Percentiles rank a stretch among this genome's conserved stretches.
Conservation (phyloP, 2,113 vertebrate genomes). For the Lepisosteus oculatus region DNA sequence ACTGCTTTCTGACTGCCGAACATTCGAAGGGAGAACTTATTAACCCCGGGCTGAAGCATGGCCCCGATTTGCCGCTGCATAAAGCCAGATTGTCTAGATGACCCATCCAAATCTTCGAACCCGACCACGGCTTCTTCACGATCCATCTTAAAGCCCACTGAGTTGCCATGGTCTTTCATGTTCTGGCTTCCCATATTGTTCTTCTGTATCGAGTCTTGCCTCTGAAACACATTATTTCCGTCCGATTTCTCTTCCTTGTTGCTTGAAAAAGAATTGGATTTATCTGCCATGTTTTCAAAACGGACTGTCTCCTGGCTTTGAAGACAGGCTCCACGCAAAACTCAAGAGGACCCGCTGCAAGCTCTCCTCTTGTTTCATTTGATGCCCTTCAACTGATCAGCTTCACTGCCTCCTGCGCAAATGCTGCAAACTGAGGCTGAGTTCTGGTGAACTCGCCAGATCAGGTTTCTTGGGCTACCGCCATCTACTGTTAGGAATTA, state of each 20-base stretch:
- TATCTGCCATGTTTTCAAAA: slow-evolving; percentile 79
- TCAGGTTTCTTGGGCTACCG: slow-evolving; percentile 71
- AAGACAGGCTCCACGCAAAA: slow-evolving; percentile 52
- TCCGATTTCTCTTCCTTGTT: slow-evolving; percentile 82
- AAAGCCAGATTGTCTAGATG: slow-evolving; percentile 80
- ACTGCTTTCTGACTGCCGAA: slow-evolving; percentile 98
- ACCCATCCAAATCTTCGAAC: slow-evolving; percentile 80
- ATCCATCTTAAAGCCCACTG: slow-evolving; percentile 89
- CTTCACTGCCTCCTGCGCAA: slow-evolving; percentile 56
- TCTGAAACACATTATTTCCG: slow-evolving; percentile 73
- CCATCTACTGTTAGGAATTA: slow-evolving; percentile 66
- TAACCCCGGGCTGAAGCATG: slow-evolving; percentile 96
- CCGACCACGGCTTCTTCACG: slow-evolving; percentile 80
- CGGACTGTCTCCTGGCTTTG: slow-evolving; percentile 49
- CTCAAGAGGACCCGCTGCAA: slow-evolving; percentile 54
- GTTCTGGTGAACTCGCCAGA: slow-evolving; percentile 56
- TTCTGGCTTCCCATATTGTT: slow-evolving; percentile 69
- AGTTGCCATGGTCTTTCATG: slow-evolving; percentile 89
- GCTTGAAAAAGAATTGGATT: slow-evolving; percentile 82
- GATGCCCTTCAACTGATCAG: slow-evolving; percentile 68
- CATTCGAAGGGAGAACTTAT: slow-evolving; percentile 98
- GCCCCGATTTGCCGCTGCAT: slow-evolving; percentile 97
- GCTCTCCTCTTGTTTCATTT: slow-evolving; percentile 52
- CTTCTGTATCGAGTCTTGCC: slow-evolving; percentile 72
- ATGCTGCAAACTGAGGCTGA: slow-evolving; percentile 70